phyloP scores from a whole-genome alignment of 2,797 vertebrate genomes.

The Zalophus californianus region DNA sequence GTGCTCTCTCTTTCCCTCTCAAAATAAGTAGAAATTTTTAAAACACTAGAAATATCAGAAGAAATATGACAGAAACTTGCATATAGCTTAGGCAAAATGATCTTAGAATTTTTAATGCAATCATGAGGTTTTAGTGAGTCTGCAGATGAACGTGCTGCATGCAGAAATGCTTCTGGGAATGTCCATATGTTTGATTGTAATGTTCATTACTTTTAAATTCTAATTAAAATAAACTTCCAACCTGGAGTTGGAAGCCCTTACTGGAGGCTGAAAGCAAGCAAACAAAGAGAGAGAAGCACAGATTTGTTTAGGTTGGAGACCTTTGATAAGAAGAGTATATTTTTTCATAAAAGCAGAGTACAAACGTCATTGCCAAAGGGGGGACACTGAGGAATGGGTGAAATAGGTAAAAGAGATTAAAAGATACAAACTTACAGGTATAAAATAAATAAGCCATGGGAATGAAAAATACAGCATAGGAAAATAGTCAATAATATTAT shows the following conservation, averaged over 20 bases:
- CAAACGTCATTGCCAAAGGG: neutral
- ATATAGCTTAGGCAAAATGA: neutral
- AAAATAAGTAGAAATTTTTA: neutral
- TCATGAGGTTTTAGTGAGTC: conserved; percentile 70
- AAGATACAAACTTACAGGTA: neutral
- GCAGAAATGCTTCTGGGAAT: conserved; percentile 78
- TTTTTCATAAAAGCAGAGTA: neutral
- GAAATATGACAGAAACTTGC: neutral
- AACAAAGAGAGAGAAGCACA: conserved; percentile 67
- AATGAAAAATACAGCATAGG: neutral
- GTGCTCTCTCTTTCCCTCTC: neutral
- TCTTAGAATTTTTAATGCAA: conserved; percentile 48
- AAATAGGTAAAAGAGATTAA: neutral
- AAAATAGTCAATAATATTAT: neutral
- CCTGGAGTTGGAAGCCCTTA: conserved; percentile 58
- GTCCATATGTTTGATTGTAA: conserved; percentile 82
- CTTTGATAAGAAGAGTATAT: neutral
- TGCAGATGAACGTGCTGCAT: conserved; percentile 65
- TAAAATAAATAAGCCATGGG: neutral
- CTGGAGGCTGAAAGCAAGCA: conserved; percentile 64
- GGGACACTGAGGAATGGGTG: neutral
- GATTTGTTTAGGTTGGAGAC: conserved; percentile 69
- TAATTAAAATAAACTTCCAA: conserved; percentile 77
- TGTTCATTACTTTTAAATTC: conserved; percentile 82
- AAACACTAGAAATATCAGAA: conserved; percentile 8